phyloP scores from a whole-genome alignment of 2,797 vertebrate genomes.

The Microctenopoma steveboyesi region DNA sequence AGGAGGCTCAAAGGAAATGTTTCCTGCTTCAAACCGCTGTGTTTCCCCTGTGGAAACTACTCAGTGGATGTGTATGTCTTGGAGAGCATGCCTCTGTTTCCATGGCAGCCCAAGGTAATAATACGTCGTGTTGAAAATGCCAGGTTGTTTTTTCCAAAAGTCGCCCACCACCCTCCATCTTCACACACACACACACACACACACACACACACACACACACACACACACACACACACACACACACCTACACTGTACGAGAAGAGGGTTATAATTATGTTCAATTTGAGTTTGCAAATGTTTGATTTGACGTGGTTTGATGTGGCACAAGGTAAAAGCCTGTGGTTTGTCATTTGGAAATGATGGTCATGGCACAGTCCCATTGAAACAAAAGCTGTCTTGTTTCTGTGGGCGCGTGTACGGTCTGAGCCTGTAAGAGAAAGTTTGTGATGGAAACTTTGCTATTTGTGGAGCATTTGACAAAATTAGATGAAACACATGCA shows the following conservation, averaged over 20 bases:
- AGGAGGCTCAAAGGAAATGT: slow-evolving; percentile 47
- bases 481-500: slow-evolving; percentile 21
- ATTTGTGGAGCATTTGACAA: slow-evolving; percentile 35
- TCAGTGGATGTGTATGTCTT: slow-evolving; percentile 30
- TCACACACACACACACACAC: slow-evolving; percentile 34
- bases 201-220: slow-evolving; percentile 35
- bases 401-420: background rate
- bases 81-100: slow-evolving; percentile 37
- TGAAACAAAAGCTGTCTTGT: slow-evolving; percentile 61
- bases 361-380: background rate
- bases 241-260: slow-evolving; percentile 26
- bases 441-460: slow-evolving; percentile 46
- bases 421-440: slow-evolving; percentile 1
- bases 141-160: slow-evolving; percentile 46
- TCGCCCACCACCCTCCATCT: slow-evolving; percentile 23
- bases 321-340: slow-evolving; percentile 35
- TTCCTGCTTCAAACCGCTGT: slow-evolving; percentile 45
- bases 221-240: slow-evolving; percentile 37
- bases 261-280: slow-evolving; percentile 42
- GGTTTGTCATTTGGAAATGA: slow-evolving; percentile 53
- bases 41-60: slow-evolving; percentile 51
- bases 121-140: slow-evolving; percentile 29
- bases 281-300: slow-evolving; percentile 51
- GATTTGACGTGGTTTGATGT: slow-evolving; percentile 64
- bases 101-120: slow-evolving; percentile 44